These are phyloP conservation scores for Cotesia chilonis DNA, from an alignment of 1,140 invertebrate genomes.

Conservation along the genomic window DNA sequence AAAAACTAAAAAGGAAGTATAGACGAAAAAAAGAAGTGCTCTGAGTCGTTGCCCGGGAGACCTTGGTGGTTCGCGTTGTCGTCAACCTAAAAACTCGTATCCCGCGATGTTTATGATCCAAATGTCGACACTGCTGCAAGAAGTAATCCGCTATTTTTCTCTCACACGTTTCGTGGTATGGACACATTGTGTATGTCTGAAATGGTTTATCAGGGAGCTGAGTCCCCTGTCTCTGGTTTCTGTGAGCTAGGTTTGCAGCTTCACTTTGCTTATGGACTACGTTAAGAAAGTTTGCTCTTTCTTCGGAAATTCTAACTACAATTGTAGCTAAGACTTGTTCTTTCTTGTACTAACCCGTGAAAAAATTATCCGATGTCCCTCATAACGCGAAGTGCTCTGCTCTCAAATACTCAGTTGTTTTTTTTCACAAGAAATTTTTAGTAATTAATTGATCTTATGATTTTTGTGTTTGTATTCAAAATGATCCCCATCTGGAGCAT, in stretches of 20 bases:
- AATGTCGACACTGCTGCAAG: background rate
- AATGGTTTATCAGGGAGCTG: background rate
- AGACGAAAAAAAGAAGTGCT: background rate
- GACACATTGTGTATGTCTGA: too few relatives aligned
- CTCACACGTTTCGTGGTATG: background rate
- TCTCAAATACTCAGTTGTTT: too few relatives aligned
- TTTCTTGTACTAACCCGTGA: too few relatives aligned
- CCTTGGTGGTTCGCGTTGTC: background rate
- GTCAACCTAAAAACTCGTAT: constrained; percentile 4
- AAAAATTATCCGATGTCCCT: too few relatives aligned
- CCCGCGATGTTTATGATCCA: constrained; percentile 21
- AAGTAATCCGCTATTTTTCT: constrained; percentile 9
- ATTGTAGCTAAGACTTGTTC: background rate
- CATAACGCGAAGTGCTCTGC: too few relatives aligned
- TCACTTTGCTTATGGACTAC: too few relatives aligned
- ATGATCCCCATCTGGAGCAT: too few relatives aligned
- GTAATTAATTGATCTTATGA: too few relatives aligned
- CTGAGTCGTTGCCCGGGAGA: background rate
- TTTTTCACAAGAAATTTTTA: too few relatives aligned
- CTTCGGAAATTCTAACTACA: background rate
- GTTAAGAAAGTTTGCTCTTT: background rate
- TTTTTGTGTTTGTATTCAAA: too few relatives aligned
- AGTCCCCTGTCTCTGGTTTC: too few relatives aligned
- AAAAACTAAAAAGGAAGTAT: background rate
- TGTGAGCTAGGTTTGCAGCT: too few relatives aligned